Percentiles rank a stretch among this genome's conserved stretches.
Evolutionary conservation across 2,888 invertebrate species (phyloP).

Genomic region (Meandrusa payeni): DNA sequence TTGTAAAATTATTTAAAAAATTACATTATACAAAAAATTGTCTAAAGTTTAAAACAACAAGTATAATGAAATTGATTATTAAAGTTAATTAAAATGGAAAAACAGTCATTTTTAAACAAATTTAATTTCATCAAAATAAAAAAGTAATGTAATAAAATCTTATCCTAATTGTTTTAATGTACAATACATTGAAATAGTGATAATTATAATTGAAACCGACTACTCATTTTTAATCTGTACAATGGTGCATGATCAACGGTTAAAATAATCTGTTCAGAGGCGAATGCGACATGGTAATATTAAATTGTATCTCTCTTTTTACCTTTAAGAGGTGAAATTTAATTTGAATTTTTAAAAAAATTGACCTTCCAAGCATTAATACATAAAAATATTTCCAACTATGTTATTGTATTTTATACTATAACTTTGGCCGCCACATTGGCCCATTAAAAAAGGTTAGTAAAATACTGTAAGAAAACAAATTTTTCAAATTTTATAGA

Average conservation of each 20-base stretch:
- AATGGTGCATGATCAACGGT: slow-evolving; percentile 41
- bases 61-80: too few species aligned
- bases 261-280: slow-evolving; percentile 31
- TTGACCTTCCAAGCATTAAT: too few species aligned
- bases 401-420: slow-evolving; percentile 22
- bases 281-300: slow-evolving; percentile 11
- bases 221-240: slow-evolving; percentile 56
- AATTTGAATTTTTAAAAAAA: too few species aligned
- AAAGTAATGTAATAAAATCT: slow-evolving; percentile 34
- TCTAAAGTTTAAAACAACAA: not conserved
- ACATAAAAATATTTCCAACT: slow-evolving; percentile 1
- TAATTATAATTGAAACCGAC: slow-evolving; percentile 60
- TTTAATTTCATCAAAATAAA: slow-evolving; percentile 23
- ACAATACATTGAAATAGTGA: slow-evolving; percentile 65
- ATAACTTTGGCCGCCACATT: not conserved
- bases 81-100: too few species aligned
- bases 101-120: slow-evolving; percentile 20
- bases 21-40: too few species aligned
- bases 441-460: not conserved
- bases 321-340: too few species aligned
- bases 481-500: too few species aligned
- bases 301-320: too few species aligned
- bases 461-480: slow-evolving; percentile 11
- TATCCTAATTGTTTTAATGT: slow-evolving; percentile 43
- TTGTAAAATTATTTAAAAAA: not conserved